Evolutionary conservation across 2,113 vertebrate species (phyloP), one percentile per base, ranked within the genome.

Genomic region (Anoura caudifer): DNA sequence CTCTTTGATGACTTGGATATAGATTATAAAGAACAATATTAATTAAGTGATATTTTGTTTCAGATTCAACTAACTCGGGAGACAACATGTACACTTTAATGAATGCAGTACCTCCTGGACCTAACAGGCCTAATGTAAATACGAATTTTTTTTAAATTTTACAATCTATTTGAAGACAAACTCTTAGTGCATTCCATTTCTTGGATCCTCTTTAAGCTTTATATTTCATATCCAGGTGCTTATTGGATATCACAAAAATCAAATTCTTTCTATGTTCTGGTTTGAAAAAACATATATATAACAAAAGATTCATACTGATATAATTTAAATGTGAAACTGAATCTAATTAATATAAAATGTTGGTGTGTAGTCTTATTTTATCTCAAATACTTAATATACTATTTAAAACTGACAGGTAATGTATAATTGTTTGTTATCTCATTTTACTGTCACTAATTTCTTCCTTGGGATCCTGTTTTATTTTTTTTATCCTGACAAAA

Each of bases 61-160:
- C 98, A 99, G 99, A 99, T 98, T 99, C 99, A 95, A 99, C 99
- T 96, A 99, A 99, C 98, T 99, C 99, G 96, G 99, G 99, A 87
- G 99, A 99, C 98, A 99, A 99, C 98, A 99, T 99, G 99, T 99
- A 99, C 98, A 99, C 99, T 85, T 99, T 99, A 99, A 99, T 99
- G 99, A 99, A 99, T 98, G 98, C 99, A 98, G 99, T 99, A 97
- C 99, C 99, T 97, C 99, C 99, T 77, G 99, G 99, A 97, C 99
- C 99, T 98, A 99, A 99, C 98, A 99, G 99, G 97, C 99, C 99
- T 96, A 99, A 99, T 98, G 99, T 99, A 99, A 99, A 98, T 98
- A 98, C 90, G 31, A 87, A n/a, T 90, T 47, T 92, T 90, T 47
- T 92, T 11, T 0, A 7, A 92, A 87, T 93, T 92, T 85, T 95